These are phyloP conservation scores for Bombus turneri DNA, from an alignment of 1,140 invertebrate species.

Conservation along the genomic window DNA sequence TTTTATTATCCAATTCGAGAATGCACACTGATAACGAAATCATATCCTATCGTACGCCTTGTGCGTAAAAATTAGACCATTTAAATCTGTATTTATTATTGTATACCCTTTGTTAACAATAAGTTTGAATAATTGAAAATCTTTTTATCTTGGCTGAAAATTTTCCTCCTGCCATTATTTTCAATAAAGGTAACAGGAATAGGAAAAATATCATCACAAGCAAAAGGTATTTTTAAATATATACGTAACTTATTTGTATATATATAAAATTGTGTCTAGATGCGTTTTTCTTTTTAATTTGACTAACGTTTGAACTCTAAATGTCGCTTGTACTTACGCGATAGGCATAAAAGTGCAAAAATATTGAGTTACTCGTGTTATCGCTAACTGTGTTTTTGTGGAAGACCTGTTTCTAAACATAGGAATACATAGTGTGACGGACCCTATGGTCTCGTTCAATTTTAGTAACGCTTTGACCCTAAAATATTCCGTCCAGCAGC, in stretches of 20 bases:
- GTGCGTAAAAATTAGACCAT: not conserved
- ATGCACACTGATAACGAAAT: not conserved
- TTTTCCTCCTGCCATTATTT: too few relatives aligned
- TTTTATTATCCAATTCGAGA: not conserved
- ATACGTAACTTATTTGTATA: too few relatives aligned
- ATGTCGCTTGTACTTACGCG: not conserved
- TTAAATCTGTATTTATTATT: not conserved
- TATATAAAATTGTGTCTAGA: too few relatives aligned
- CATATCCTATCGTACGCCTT: not conserved
- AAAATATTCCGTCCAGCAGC: conserved; percentile 52
- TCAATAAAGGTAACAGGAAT: too few relatives aligned
- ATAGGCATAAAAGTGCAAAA: too few relatives aligned
- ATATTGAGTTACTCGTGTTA: too few relatives aligned
- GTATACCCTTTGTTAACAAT: too few relatives aligned
- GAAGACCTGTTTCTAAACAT: conserved; percentile 1
- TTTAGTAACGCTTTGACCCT: conserved; percentile 39
- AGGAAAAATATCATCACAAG: too few relatives aligned
- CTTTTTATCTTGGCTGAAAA: too few relatives aligned
- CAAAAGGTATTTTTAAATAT: too few relatives aligned
- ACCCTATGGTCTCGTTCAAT: conserved; percentile 27
- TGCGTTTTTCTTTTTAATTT: not conserved
- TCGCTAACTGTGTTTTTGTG: conserved; percentile 22
- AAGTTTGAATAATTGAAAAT: too few relatives aligned
- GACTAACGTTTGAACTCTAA: fast-evolving
- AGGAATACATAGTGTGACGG: conserved; percentile 5